Conservation (phyloP, 1,140 invertebrate species). For the Drosophila insularis region DNA sequence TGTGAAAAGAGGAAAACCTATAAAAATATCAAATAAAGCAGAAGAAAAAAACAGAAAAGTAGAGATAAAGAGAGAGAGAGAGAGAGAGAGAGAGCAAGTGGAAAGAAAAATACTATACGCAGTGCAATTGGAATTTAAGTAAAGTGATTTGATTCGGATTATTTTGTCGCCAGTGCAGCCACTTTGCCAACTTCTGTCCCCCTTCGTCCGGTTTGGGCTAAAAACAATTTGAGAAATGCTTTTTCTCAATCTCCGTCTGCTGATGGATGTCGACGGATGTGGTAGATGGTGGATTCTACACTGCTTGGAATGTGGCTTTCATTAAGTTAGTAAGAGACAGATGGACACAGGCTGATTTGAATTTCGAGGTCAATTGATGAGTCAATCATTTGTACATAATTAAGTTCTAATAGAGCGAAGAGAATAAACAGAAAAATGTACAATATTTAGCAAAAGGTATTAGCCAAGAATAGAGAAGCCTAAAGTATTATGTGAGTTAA, state of each 20-base stretch:
- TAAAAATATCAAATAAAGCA: slow-evolving; percentile 15
- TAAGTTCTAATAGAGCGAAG: neutral
- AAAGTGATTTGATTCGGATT: slow-evolving; percentile 72
- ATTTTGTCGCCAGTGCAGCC: slow-evolving; percentile 44
- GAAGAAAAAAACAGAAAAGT: slow-evolving; percentile 28
- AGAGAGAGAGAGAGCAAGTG: slow-evolving; percentile 14
- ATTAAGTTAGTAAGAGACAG: neutral
- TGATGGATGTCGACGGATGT: slow-evolving; percentile 23
- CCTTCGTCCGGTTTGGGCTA: slow-evolving; percentile 34
- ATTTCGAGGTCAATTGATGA: slow-evolving; percentile 6
- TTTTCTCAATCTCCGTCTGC: slow-evolving; percentile 29
- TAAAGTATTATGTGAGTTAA: no score
- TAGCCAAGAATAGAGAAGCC: no score
- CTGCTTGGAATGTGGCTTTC: neutral
- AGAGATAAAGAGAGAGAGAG: slow-evolving; percentile 20
- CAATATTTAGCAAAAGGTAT: neutral
- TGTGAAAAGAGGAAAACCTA: slow-evolving; percentile 34
- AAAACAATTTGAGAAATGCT: slow-evolving; percentile 58
- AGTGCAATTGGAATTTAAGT: slow-evolving; percentile 66
- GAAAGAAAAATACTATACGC: slow-evolving; percentile 9
- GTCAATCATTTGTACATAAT: neutral
- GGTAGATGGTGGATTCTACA: no score
- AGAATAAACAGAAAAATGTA: no score
- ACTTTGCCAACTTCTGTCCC: slow-evolving; percentile 26
- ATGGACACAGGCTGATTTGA: slow-evolving; percentile 1